A percentile compares a stretch with the other conserved stretches of the same genome.
These are phyloP conservation scores for Nomada fucata DNA, from an alignment of 2,888 invertebrate genomes.

Conservation along the genomic window DNA sequence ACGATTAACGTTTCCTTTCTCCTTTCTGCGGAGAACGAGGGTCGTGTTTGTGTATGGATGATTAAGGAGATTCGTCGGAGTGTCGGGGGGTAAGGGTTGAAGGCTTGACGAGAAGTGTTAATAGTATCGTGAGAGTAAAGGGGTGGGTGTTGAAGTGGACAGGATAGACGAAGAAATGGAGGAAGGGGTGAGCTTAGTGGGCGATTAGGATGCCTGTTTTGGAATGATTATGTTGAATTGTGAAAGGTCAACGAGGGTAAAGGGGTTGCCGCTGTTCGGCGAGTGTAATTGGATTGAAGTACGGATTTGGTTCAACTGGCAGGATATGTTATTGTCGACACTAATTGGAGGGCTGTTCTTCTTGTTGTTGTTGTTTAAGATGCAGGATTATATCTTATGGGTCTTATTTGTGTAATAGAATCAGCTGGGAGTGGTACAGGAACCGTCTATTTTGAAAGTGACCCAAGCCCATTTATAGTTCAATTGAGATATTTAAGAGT, in stretches of 20 bases:
- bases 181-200: not conserved
- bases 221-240: slow-evolving; percentile 15
- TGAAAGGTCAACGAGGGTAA: slow-evolving; percentile 7
- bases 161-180: slow-evolving; percentile 7
- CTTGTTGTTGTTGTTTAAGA: not conserved
- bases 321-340: not conserved
- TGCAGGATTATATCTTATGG: no score
- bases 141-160: not conserved
- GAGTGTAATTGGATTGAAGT: slow-evolving; percentile 7
- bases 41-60: not conserved
- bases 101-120: not conserved
- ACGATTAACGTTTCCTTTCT: not conserved
- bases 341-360: not conserved
- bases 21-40: no score
- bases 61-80: not conserved
- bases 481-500: no score
- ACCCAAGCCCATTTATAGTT: no score
- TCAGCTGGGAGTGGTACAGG: no score
- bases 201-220: slow-evolving; percentile 16
- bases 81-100: not conserved
- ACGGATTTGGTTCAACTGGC: slow-evolving; percentile 2
- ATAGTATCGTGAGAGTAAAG: not conserved
- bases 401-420: no score
- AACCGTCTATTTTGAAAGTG: no score
- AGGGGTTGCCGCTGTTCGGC: slow-evolving; percentile 9